Evolutionary conservation across 2,888 invertebrate genomes (phyloP).

Genomic region (Macrophya alboannulata): DNA sequence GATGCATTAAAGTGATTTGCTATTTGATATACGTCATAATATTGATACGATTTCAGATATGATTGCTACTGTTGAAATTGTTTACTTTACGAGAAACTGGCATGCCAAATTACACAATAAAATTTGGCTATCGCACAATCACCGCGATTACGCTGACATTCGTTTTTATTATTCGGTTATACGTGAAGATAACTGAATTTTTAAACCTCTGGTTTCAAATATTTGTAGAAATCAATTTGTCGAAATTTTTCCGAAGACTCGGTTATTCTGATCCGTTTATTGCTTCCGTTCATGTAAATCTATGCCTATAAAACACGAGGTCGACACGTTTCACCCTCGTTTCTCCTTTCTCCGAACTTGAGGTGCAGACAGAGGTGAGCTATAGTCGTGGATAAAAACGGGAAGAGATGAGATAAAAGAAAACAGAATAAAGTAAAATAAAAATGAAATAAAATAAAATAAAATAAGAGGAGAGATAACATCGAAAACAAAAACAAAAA

Average conservation of each 20-base stretch:
- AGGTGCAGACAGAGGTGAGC: constrained; percentile 23
- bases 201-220: not conserved
- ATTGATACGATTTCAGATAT: constrained; percentile 2
- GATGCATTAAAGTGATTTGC: constrained; percentile 2
- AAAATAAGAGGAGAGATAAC: constrained; percentile 6
- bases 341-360: not conserved
- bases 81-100: constrained; percentile 29
- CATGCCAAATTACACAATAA: constrained; percentile 4
- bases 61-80: constrained; percentile 31
- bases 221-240: not conserved
- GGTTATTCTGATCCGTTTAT: constrained; percentile 16
- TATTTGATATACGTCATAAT: not conserved
- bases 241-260: not conserved
- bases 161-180: not conserved
- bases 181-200: not conserved
- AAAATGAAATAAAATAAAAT: not conserved
- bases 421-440: constrained; percentile 13
- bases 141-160: constrained; percentile 4
- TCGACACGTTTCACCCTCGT: constrained; percentile 14
- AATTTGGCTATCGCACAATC: constrained; percentile 27
- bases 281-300: not conserved
- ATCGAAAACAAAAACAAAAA: not conserved
- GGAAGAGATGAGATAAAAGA: constrained; percentile 31
- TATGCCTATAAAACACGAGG: constrained; percentile 5
- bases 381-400: constrained; percentile 10